phyloP scores from a whole-genome alignment of 2,888 invertebrate genomes.

The Melanostoma mellinum region DNA sequence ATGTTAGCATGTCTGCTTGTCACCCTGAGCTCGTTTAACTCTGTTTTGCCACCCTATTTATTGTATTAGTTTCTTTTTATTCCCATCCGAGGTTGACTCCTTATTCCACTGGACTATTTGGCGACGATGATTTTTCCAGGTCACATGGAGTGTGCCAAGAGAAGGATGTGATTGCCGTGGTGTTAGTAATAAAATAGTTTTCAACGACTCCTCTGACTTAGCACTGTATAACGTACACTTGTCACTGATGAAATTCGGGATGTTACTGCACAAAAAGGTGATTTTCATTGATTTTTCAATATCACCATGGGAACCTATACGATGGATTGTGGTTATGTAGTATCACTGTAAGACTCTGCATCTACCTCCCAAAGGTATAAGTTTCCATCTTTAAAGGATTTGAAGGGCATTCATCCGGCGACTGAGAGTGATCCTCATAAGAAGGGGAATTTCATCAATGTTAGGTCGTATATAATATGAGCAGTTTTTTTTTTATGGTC shows the following conservation, averaged over 20 bases:
- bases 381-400: neutral
- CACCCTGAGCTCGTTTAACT: too few relatives aligned
- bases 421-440: neutral
- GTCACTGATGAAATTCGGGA: neutral
- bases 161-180: neutral
- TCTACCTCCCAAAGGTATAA: neutral
- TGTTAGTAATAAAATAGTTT: slow-evolving; percentile 14
- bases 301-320: neutral
- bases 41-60: too few relatives aligned
- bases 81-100: too few relatives aligned
- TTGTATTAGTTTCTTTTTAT: too few relatives aligned
- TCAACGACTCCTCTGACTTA: neutral
- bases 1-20: too few relatives aligned
- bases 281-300: neutral
- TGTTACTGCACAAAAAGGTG: neutral
- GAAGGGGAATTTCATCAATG: slow-evolving; percentile 22
- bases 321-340: neutral
- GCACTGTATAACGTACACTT: neutral
- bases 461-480: slow-evolving; percentile 5
- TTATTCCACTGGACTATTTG: too few relatives aligned
- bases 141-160: slow-evolving; percentile 18
- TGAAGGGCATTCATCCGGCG: neutral
- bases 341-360: neutral
- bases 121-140: slow-evolving; percentile 10
- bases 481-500: slow-evolving; percentile 38